These are phyloP conservation scores for Drosophila robusta DNA, from an alignment of 2,888 invertebrate species.

Conservation along the genomic window DNA sequence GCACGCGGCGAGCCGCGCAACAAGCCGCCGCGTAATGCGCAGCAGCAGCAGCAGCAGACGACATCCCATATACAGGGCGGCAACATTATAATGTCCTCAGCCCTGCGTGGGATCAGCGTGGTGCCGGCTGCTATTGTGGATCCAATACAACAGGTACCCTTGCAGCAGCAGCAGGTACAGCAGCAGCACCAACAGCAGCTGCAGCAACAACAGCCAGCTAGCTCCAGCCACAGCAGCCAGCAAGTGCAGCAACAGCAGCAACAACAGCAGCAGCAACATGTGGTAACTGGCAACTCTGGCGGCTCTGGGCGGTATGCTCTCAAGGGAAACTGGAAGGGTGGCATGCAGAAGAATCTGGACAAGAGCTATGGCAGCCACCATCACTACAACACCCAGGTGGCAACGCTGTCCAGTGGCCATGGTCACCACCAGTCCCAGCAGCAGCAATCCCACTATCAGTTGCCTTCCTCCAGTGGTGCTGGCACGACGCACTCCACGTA, in stretches of 20 bases:
- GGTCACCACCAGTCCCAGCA: slow-evolving; percentile 69
- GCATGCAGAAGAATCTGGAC: slow-evolving; percentile 78
- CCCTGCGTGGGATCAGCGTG: slow-evolving; percentile 70
- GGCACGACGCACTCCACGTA: slow-evolving; percentile 81
- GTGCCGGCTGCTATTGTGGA: slow-evolving; percentile 78
- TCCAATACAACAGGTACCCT: slow-evolving; percentile 64
- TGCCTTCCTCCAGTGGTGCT: slow-evolving; percentile 81
- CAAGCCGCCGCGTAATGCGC: slow-evolving; percentile 80
- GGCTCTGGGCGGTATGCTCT: slow-evolving; percentile 73
- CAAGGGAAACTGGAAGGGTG: slow-evolving; percentile 78
- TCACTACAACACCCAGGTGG: slow-evolving; percentile 77
- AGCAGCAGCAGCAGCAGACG: slow-evolving; percentile 52
- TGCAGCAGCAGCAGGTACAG: slow-evolving; percentile 76
- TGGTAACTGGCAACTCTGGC: slow-evolving; percentile 39
- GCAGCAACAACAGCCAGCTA: slow-evolving; percentile 68
- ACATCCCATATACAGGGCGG: slow-evolving; percentile 63
- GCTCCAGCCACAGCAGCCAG: not conserved
- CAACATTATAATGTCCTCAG: slow-evolving; percentile 65
- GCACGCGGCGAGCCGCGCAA: slow-evolving; percentile 79
- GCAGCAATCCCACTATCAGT: slow-evolving; percentile 77
- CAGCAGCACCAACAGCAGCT: slow-evolving; percentile 64
- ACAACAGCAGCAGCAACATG: slow-evolving; percentile 45
- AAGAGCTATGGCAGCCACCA: slow-evolving; percentile 81
- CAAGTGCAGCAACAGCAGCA: slow-evolving; percentile 26
- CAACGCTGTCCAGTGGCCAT: slow-evolving; percentile 65